A percentile compares a stretch with the other conserved stretches of the same genome.
Evolutionary conservation across 1,140 invertebrate genomes (phyloP).

Genomic region (Trachymyrmex septentrionalis): DNA sequence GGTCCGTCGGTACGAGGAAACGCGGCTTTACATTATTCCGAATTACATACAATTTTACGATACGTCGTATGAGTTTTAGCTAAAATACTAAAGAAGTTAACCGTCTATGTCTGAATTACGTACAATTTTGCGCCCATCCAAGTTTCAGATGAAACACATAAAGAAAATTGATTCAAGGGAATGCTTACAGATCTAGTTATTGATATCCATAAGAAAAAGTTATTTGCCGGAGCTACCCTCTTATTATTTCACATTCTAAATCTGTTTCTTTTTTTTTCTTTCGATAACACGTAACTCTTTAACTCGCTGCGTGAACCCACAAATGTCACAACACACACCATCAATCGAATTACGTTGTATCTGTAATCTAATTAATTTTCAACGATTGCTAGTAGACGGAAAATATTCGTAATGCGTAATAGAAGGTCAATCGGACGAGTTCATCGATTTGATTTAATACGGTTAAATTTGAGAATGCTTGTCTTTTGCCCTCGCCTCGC

Average conservation of each 20-base stretch:
- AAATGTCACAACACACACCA: background rate
- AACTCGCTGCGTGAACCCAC: background rate
- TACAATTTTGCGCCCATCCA: background rate
- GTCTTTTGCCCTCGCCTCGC: background rate
- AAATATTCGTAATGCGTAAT: background rate
- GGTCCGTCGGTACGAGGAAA: constrained; percentile 6
- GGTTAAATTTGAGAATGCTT: constrained; percentile 21
- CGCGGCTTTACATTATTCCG: constrained; percentile 36
- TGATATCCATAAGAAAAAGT: background rate
- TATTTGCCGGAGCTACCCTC: too few relatives aligned
- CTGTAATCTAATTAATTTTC: constrained; percentile 32
- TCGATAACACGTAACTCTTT: background rate
- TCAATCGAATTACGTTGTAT: background rate
- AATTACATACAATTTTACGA: constrained; percentile 37
- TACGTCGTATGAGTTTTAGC: background rate
- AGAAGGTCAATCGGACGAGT: constrained; percentile 10
- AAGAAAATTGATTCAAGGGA: background rate
- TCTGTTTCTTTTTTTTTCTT: background rate
- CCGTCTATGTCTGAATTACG: background rate
- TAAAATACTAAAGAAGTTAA: constrained; percentile 26
- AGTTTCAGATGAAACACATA: background rate
- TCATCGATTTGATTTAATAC: constrained; percentile 20
- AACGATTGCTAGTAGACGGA: background rate
- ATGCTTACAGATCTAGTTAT: background rate
- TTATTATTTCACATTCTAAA: background rate